Conservation (phyloP, 2,797 vertebrate genomes). For the Lates japonicus region DNA sequence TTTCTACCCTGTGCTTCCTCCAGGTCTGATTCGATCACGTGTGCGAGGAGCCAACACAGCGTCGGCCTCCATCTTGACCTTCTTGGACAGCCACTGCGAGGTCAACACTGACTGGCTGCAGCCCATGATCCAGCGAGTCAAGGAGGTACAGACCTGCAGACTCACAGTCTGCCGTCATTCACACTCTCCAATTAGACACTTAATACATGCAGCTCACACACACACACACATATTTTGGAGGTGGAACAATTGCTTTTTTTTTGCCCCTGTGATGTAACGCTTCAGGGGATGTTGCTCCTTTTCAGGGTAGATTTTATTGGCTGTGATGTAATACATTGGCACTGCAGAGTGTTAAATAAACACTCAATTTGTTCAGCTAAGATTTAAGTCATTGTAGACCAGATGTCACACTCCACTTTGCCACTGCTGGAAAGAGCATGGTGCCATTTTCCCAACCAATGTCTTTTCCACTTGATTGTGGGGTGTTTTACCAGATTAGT, state of each 20-base stretch:
- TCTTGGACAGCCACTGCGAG: slow-evolving; percentile 98
- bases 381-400: slow-evolving; percentile 19
- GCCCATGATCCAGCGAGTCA: slow-evolving; percentile 97
- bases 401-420: slow-evolving; percentile 30
- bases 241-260: slow-evolving; percentile 5
- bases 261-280: not conserved
- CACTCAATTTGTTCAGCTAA: slow-evolving; percentile 46
- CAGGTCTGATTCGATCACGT: slow-evolving; percentile 97
- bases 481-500: not conserved
- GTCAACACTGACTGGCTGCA: slow-evolving; percentile 98
- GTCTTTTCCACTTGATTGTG: slow-evolving; percentile 17
- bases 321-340: slow-evolving; percentile 48
- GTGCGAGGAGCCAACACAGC: slow-evolving; percentile 94
- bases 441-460: slow-evolving; percentile 22
- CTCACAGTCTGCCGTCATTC: slow-evolving; percentile 26
- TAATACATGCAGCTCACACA: slow-evolving; percentile 15
- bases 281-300: slow-evolving; percentile 31
- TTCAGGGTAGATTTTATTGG: slow-evolving; percentile 45
- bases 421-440: slow-evolving; percentile 18
- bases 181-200: slow-evolving; percentile 45
- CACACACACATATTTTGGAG: slow-evolving; percentile 10
- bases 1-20: not conserved
- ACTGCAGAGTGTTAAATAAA: slow-evolving; percentile 38
- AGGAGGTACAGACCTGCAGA: slow-evolving; percentile 88
- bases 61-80: slow-evolving; percentile 92